Evolutionary conservation across 2,888 invertebrate species (phyloP), one percentile per base, ranked within the genome.

Genomic region (Cerastis leucographa): DNA sequence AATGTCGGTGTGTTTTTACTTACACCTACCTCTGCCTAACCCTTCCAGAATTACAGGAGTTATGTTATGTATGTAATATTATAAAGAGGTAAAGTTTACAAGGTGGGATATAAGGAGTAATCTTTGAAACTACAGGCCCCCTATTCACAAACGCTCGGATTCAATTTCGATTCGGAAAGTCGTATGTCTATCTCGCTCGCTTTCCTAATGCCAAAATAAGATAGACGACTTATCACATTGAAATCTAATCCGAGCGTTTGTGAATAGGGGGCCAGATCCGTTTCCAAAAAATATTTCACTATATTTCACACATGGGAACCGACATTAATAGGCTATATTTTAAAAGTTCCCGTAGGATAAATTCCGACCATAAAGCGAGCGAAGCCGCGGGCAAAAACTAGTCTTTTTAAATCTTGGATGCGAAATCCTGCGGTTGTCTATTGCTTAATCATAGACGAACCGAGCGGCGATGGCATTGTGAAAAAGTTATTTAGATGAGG

Each of bases 401-500:
- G 22, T 40, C 19, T 69, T 64, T 40, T 42, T 7, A 6, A 61
- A 44, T 68, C 22, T 56, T 64, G 9, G 40, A 29, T 61, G 19
- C 25, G 51, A 68, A 83, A 81, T 49, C 7, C 40, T 62, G 83
- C 49, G 54, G 78, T 68, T 65, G 22, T 56, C 29, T 61, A 54
- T 80, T 78, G 59, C 83, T 29, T 17, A 35, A 66, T 42, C 29
- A 62, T 44, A 42, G 22, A 35, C 64, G 22, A 51, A 65, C 54
- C 67, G 19, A 49, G 64, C 51, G n/a, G 8, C 51, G 71, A 54
- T 71, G 56, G 8, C 40, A 65, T 81, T 81, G 78, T 77, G 83
- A 81, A 81, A 81, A 77, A 65, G 71, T 71, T 59, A 82, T 77
- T 71, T 54, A 59, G 51, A 77, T 81, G 64, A 77, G 29, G 71